A percentile compares a stretch with the other conserved stretches of the same genome.
These are phyloP conservation scores for Phymanthus crucifer DNA, from an alignment of 92 coral and sea anemone species.

Conservation along the genomic window DNA sequence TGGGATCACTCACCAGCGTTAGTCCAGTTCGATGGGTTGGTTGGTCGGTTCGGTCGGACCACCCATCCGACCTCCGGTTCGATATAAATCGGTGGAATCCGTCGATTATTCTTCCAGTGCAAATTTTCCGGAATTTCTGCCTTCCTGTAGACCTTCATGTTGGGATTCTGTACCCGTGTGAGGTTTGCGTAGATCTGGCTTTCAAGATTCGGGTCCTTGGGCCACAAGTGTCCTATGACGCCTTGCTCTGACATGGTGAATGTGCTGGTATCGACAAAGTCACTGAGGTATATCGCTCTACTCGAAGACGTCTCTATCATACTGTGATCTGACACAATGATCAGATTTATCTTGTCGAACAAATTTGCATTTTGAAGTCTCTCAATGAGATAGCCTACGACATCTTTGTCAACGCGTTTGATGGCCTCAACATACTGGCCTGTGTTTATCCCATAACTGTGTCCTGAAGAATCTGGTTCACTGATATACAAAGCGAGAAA, in stretches of 20 bases:
- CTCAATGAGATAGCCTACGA: slow-evolving; percentile 76
- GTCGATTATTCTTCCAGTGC: slow-evolving; percentile 83
- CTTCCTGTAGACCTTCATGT: slow-evolving; percentile 73
- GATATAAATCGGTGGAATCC: slow-evolving; percentile 82
- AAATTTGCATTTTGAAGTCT: slow-evolving; percentile 63
- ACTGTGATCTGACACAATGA: slow-evolving; percentile 87
- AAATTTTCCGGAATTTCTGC: slow-evolving; percentile 67
- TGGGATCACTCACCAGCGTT: slow-evolving; percentile 38
- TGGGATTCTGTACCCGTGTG: slow-evolving; percentile 41
- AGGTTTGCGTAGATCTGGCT: slow-evolving; percentile 74
- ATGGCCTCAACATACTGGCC: slow-evolving; percentile 57
- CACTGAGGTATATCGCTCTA: slow-evolving; percentile 63
- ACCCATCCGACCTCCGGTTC: slow-evolving; percentile 76
- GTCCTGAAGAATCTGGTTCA: slow-evolving; percentile 75
- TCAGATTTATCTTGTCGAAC: slow-evolving; percentile 71
- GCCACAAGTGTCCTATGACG: slow-evolving; percentile 76
- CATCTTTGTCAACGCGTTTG: slow-evolving; percentile 66
- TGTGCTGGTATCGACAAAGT: slow-evolving; percentile 49
- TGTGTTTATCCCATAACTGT: slow-evolving; percentile 59
- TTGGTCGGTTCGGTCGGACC: slow-evolving; percentile 37
- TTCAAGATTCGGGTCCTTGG: slow-evolving; percentile 45
- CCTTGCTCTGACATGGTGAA: slow-evolving; percentile 55
- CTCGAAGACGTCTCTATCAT: slow-evolving; percentile 73
- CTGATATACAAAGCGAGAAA: slow-evolving; percentile 69
- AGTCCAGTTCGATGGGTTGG: slow-evolving; percentile 33